phyloP scores from a whole-genome alignment of 2,888 invertebrate genomes.

The Platycnemis pennipes region DNA sequence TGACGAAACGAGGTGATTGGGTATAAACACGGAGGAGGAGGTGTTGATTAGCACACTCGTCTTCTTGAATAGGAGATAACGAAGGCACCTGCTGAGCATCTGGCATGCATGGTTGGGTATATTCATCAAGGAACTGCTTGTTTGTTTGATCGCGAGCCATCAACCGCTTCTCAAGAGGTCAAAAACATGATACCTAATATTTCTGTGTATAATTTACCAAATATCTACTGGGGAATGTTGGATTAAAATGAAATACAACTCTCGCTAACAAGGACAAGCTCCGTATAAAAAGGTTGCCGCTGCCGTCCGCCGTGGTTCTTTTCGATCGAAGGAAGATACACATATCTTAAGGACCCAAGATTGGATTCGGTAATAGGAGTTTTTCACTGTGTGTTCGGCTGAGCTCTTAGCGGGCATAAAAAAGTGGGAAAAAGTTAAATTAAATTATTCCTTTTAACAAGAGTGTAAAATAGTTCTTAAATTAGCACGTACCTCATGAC shows the following conservation, averaged over 20 bases:
- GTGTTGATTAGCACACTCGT: background rate
- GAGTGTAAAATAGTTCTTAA: background rate
- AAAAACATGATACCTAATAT: background rate
- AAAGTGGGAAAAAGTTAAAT: background rate
- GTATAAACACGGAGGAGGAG: slow-evolving; percentile 25
- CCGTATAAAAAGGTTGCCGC: background rate
- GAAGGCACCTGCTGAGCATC: background rate
- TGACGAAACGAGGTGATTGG: slow-evolving; percentile 21
- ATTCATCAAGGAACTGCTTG: background rate
- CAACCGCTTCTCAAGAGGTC: background rate
- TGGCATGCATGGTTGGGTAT: background rate
- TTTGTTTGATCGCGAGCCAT: slow-evolving; percentile 8
- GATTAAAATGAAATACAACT: background rate
- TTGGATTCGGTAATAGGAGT: background rate
- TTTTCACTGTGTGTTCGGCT: background rate
- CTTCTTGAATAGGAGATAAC: background rate
- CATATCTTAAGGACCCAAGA: background rate
- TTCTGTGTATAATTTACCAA: background rate
- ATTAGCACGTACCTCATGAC: background rate
- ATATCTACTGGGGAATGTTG: background rate
- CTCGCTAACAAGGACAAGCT: background rate
- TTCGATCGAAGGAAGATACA: background rate
- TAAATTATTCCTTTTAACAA: background rate
- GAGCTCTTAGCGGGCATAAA: background rate
- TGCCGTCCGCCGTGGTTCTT: background rate